Percentiles rank a stretch among this genome's conserved stretches.
These are phyloP conservation scores for Melanotaenia boesemani DNA, from an alignment of 2,797 vertebrate species.

Conservation along the genomic window DNA sequence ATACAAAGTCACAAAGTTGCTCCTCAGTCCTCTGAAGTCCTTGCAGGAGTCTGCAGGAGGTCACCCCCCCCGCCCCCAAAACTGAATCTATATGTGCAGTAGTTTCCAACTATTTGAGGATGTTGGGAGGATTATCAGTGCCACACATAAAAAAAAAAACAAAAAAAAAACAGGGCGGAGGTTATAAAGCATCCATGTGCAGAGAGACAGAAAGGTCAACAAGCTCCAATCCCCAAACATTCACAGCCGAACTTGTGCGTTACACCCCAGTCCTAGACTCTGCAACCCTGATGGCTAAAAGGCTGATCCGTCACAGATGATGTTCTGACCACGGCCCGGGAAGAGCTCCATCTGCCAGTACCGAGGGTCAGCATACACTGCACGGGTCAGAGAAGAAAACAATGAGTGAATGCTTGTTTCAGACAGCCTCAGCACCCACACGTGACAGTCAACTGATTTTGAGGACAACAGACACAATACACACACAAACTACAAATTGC, in stretches of 20 bases:
- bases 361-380: slow-evolving; percentile 83
- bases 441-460: too few species aligned
- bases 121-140: not conserved
- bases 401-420: not conserved
- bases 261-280: slow-evolving; percentile 16
- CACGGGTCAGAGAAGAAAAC: slow-evolving; percentile 39
- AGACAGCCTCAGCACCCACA: not conserved
- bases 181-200: slow-evolving; percentile 62
- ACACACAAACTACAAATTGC: not conserved
- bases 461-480: too few species aligned
- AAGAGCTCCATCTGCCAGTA: slow-evolving; percentile 86
- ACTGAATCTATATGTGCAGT: slow-evolving; percentile 18
- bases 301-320: slow-evolving; percentile 81
- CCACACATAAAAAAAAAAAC: not conserved
- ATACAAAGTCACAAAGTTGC: slow-evolving; percentile 14
- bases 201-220: slow-evolving; percentile 29
- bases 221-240: slow-evolving; percentile 33
- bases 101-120: slow-evolving; percentile 22
- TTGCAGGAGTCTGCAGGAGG: slow-evolving; percentile 1
- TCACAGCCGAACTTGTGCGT: slow-evolving; percentile 16
- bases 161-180: not conserved
- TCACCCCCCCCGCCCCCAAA: not conserved
- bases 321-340: slow-evolving; percentile 80
- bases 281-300: slow-evolving; percentile 52
- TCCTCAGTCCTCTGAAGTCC: slow-evolving; percentile 11